A percentile compares a stretch with the other conserved stretches of the same genome.
These are phyloP conservation scores for Sylvicapra grimmia DNA, from an alignment of 2,113 vertebrate genomes.

Conservation along the genomic window DNA sequence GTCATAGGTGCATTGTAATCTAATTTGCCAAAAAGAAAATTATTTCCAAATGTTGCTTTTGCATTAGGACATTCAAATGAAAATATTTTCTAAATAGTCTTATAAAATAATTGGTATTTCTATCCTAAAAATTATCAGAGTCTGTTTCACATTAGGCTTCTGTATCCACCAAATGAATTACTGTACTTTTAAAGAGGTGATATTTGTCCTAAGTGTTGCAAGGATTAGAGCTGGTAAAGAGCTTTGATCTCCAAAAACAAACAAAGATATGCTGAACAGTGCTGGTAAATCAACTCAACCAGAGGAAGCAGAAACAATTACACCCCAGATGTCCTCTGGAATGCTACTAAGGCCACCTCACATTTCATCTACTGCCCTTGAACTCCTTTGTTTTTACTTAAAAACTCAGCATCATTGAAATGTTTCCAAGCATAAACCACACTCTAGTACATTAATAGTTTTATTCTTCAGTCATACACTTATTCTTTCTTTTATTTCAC, in stretches of 20 bases:
- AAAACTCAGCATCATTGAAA: background rate
- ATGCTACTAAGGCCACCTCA: background rate
- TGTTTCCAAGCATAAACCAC: background rate
- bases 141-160: background rate
- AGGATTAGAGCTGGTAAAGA: background rate
- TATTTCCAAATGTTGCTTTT: constrained; percentile 39
- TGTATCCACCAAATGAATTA: background rate
- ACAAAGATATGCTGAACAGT: background rate
- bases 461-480: background rate
- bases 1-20: background rate
- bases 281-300: background rate
- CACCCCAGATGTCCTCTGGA: background rate
- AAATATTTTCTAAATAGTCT: background rate
- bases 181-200: background rate
- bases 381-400: background rate
- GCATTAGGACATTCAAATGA: background rate
- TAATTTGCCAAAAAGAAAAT: constrained; percentile 27
- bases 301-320: background rate
- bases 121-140: background rate
- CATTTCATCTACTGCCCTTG: background rate
- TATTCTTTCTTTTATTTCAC: background rate
- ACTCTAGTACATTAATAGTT: background rate
- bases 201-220: background rate
- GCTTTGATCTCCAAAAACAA: background rate
- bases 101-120: background rate